Evolutionary conservation across 2,797 vertebrate genomes (phyloP).

Genomic region (Molossus molossus): DNA sequence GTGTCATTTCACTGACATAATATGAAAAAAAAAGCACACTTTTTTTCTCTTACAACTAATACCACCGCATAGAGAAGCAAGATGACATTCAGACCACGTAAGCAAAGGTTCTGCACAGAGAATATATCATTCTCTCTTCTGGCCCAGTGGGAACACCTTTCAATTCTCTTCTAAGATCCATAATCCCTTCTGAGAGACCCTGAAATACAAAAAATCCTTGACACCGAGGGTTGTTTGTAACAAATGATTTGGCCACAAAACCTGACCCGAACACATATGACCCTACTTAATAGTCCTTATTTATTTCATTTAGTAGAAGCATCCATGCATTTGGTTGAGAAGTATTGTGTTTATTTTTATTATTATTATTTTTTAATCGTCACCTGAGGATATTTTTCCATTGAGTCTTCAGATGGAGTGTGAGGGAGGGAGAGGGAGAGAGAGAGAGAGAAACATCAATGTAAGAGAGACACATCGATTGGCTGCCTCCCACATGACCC

Average conservation of each 20-base stretch:
- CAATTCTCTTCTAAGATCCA: not conserved
- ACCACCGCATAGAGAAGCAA: not conserved
- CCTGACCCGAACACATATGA: not conserved
- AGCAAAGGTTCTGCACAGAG: not conserved
- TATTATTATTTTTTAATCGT: no score
- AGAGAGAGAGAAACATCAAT: no score
- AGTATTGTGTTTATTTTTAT: not conserved
- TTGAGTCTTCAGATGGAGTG: no score
- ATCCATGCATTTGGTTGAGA: not conserved
- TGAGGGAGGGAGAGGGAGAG: no score
- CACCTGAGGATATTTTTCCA: no score
- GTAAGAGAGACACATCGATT: no score
- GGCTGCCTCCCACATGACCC: no score
- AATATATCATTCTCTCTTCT: not conserved
- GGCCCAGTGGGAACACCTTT: not conserved
- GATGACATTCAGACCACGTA: not conserved
- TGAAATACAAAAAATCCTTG: not conserved
- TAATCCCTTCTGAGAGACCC: not conserved
- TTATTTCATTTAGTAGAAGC: constrained; percentile 10
- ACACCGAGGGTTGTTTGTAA: not conserved
- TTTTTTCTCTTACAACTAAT: not conserved
- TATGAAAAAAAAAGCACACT: not conserved
- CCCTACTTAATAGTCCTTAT: not conserved
- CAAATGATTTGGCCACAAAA: not conserved
- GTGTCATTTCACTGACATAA: not conserved